Conservation (phyloP, 1,140 invertebrate species). For the Leptinotarsa undecemlineata region DNA sequence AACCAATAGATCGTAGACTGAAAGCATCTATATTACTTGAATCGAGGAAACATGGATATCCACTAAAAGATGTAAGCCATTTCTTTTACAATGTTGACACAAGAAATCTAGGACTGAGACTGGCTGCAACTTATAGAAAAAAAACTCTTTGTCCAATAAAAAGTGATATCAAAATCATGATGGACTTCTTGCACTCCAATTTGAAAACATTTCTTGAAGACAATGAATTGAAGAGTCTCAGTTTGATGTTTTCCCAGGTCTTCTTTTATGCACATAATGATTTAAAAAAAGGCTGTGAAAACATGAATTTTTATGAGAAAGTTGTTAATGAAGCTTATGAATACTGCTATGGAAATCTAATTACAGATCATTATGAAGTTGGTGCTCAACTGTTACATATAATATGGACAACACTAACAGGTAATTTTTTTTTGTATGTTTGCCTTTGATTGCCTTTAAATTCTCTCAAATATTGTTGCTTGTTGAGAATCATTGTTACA, state of each 20-base stretch:
- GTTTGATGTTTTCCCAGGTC: slow-evolving; percentile 32
- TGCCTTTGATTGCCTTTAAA: not conserved
- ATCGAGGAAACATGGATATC: slow-evolving; percentile 24
- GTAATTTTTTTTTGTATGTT: not conserved
- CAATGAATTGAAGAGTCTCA: slow-evolving; percentile 30
- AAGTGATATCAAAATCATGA: slow-evolving; percentile 22
- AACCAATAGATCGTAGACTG: slow-evolving; percentile 20
- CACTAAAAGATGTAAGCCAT: slow-evolving; percentile 11
- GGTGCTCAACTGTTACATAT: slow-evolving; percentile 25
- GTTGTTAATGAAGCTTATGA: slow-evolving; percentile 21
- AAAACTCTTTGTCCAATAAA: slow-evolving; percentile 24
- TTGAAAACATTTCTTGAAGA: slow-evolving; percentile 11
- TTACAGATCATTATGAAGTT: slow-evolving; percentile 19
- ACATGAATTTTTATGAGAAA: slow-evolving; percentile 20
- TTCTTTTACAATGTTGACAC: slow-evolving; percentile 29
- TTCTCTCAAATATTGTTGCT: too few relatives aligned
- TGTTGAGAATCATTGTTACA: too few relatives aligned
- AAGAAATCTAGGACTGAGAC: slow-evolving; percentile 27
- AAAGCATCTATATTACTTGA: slow-evolving; percentile 35
- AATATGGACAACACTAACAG: slow-evolving; percentile 25
- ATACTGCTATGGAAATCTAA: slow-evolving; percentile 26
- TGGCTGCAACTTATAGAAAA: slow-evolving; percentile 27
- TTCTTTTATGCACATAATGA: slow-evolving; percentile 25
- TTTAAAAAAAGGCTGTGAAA: slow-evolving; percentile 16
- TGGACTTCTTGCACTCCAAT: slow-evolving; percentile 23